Conservation (phyloP, 2,888 invertebrate genomes). For the Eilema caniola region DNA sequence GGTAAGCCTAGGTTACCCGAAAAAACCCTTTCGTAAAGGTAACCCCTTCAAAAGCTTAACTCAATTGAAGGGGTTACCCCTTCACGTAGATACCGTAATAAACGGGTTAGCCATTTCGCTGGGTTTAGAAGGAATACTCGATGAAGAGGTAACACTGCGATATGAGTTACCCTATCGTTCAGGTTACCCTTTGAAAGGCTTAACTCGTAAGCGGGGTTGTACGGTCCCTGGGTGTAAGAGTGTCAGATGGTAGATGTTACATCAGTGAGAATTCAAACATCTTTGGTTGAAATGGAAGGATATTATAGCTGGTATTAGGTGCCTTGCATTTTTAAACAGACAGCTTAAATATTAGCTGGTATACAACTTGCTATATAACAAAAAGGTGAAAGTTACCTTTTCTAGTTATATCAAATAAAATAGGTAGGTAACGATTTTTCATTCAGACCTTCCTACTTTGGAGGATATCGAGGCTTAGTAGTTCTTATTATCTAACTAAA, state of each 20-base stretch:
- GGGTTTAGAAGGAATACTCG: too few relatives aligned
- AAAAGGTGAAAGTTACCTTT: not conserved
- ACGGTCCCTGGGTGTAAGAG: too few relatives aligned
- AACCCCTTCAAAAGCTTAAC: too few relatives aligned
- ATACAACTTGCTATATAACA: constrained; percentile 30
- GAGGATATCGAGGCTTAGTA: not conserved
- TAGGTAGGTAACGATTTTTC: not conserved
- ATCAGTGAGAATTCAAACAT: constrained; percentile 64
- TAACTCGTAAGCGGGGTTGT: too few relatives aligned
- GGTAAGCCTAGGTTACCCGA: too few relatives aligned
- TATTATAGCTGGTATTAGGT: constrained; percentile 65
- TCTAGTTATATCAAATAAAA: not conserved
- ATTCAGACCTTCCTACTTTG: not conserved
- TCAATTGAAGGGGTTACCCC: too few relatives aligned
- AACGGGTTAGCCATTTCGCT: too few relatives aligned
- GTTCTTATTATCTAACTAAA: not conserved
- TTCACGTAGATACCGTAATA: too few relatives aligned
- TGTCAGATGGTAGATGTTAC: constrained; percentile 64
- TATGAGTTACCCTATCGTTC: too few relatives aligned
- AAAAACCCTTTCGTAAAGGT: too few relatives aligned
- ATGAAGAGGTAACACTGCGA: too few relatives aligned
- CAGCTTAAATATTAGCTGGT: constrained; percentile 15
- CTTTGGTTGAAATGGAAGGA: constrained; percentile 65
- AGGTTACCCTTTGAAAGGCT: too few relatives aligned
- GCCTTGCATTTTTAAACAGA: constrained; percentile 66